Evolutionary conservation across 2,888 invertebrate species (phyloP).

Genomic region (Tetrapedia diversipes): DNA sequence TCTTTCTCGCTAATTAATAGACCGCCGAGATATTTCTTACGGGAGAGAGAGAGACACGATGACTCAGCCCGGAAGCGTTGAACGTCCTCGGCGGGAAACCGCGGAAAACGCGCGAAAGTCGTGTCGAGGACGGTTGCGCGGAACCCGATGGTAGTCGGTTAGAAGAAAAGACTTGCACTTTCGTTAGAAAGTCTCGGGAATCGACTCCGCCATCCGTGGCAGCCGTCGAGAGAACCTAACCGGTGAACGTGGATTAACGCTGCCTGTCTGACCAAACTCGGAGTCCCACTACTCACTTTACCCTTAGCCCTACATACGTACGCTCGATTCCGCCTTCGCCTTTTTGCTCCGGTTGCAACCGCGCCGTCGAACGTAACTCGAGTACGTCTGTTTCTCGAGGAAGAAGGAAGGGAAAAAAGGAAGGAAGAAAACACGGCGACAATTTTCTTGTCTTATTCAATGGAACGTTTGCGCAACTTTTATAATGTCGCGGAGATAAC

Average conservation of each 20-base stretch:
- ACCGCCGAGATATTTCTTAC: constrained; percentile 2
- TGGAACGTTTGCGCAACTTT: background rate
- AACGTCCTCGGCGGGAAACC: constrained; percentile 72
- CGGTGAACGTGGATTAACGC: constrained; percentile 54
- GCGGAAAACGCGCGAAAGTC: constrained; percentile 78
- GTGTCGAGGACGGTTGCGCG: constrained; percentile 71
- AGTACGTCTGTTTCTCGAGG: background rate
- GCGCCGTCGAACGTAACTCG: background rate
- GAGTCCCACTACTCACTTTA: constrained; percentile 60
- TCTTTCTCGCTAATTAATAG: background rate
- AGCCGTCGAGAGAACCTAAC: constrained; percentile 46
- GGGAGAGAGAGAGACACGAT: constrained; percentile 27
- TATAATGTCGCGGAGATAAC: background rate
- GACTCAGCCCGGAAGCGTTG: constrained; percentile 64
- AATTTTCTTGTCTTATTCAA: background rate
- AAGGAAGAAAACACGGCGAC: background rate
- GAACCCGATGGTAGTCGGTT: constrained; percentile 64
- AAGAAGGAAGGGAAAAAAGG: background rate
- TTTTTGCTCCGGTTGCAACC: background rate
- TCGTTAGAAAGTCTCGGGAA: constrained; percentile 81
- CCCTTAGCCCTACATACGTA: constrained; percentile 61
- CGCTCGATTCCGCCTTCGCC: constrained; percentile 35
- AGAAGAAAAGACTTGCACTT: constrained; percentile 81
- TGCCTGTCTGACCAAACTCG: constrained; percentile 70
- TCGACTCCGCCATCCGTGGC: constrained; percentile 78